Percentiles rank a stretch among this genome's conserved stretches.
Conservation (phyloP, 1,140 invertebrate species). For the Carposina sasakii region DNA sequence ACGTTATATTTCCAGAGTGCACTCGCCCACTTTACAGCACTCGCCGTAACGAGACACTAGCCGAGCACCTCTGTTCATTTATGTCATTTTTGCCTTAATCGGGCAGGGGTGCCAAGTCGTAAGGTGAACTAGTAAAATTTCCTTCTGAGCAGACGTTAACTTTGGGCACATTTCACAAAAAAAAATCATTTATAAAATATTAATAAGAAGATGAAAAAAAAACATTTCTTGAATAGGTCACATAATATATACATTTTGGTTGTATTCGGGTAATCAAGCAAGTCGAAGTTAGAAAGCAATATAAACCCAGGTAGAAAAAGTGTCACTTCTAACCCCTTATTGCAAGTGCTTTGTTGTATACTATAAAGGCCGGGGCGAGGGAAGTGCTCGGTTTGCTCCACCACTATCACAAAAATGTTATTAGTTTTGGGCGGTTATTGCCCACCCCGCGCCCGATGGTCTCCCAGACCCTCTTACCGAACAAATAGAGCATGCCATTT, state of each 20-base stretch:
- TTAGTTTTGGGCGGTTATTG: slow-evolving; percentile 67
- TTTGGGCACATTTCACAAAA: too few species aligned
- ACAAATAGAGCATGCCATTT: slow-evolving; percentile 40
- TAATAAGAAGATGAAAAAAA: too few species aligned
- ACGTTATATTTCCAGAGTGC: slow-evolving; percentile 53
- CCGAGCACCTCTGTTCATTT: slow-evolving; percentile 48
- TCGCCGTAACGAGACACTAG: slow-evolving; percentile 51
- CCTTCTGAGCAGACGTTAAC: slow-evolving; percentile 15
- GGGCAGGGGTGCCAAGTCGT: slow-evolving; percentile 21
- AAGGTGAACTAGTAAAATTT: slow-evolving; percentile 4
- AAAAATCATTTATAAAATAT: too few species aligned
- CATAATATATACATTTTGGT: too few species aligned
- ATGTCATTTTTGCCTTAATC: slow-evolving; percentile 39
- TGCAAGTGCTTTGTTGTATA: slow-evolving; percentile 52
- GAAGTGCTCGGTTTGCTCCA: slow-evolving; percentile 46
- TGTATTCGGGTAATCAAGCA: too few species aligned
- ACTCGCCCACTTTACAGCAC: slow-evolving; percentile 48
- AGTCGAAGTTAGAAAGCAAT: too few species aligned
- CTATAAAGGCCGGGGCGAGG: slow-evolving; percentile 50
- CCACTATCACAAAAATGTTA: slow-evolving; percentile 68
- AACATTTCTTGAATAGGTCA: too few species aligned
- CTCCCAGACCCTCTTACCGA: slow-evolving; percentile 34
- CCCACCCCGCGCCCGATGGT: slow-evolving; percentile 46
- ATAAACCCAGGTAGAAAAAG: too few species aligned
- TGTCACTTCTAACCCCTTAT: slow-evolving; percentile 39